Conservation (phyloP, 1,140 invertebrate species). For the Camponotus floridanus region DNA sequence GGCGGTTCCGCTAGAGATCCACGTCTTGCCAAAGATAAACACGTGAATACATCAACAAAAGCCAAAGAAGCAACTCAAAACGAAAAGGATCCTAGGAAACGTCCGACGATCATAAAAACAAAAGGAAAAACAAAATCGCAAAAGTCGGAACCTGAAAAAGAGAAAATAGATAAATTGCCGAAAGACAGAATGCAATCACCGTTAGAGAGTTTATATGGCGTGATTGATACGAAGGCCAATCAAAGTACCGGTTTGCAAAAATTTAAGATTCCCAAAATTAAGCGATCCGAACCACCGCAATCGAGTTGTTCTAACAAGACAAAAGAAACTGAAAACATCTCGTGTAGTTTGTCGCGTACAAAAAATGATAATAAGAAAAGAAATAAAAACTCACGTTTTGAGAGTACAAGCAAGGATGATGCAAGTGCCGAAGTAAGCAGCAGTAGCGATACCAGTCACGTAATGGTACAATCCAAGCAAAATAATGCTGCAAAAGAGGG, state of each 20-base stretch:
- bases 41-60: slow-evolving; percentile 1
- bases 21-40: slow-evolving; percentile 70
- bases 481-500: slow-evolving; percentile 1
- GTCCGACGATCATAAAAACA: neutral
- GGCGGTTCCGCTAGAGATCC: slow-evolving; percentile 54
- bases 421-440: slow-evolving; percentile 64
- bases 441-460: slow-evolving; percentile 49
- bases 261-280: slow-evolving; percentile 89
- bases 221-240: slow-evolving; percentile 83
- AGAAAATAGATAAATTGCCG: slow-evolving; percentile 80
- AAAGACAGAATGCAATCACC: slow-evolving; percentile 84
- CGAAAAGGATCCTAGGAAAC: slow-evolving; percentile 70
- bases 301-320: slow-evolving; percentile 34
- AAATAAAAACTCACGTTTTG: neutral
- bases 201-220: slow-evolving; percentile 88
- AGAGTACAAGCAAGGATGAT: slow-evolving; percentile 52
- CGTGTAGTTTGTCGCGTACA: neutral
- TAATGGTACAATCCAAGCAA: neutral
- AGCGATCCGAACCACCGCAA: slow-evolving; percentile 78
- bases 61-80: slow-evolving; percentile 24
- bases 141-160: slow-evolving; percentile 38
- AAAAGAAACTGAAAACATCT: neutral
- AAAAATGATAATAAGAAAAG: slow-evolving; percentile 28
- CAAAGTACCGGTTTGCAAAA: slow-evolving; percentile 88
- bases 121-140: slow-evolving; percentile 68